These are phyloP conservation scores for Natator depressus DNA, from an alignment of 2,113 vertebrate species.

Conservation along the genomic window DNA sequence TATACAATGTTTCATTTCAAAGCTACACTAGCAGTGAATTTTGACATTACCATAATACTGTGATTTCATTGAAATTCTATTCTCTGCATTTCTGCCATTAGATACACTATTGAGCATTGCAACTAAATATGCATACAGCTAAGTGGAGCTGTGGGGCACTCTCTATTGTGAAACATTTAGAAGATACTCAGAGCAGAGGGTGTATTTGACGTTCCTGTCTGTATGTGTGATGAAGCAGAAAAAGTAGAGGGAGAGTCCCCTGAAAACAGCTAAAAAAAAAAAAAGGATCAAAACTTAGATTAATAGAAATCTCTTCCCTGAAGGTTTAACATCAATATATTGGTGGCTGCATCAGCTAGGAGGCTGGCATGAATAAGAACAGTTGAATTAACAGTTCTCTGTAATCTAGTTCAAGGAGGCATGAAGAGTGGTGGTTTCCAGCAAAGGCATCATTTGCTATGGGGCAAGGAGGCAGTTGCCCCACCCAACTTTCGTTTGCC, in stretches of 20 bases:
- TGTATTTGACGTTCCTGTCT: not conserved
- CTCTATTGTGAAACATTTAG: not conserved
- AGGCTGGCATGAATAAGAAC: not conserved
- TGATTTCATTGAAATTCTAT: not conserved
- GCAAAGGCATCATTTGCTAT: not conserved
- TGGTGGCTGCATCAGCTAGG: not conserved
- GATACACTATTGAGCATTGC: not conserved
- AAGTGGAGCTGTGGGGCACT: not conserved
- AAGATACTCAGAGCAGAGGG: not conserved
- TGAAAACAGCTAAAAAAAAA: not conserved
- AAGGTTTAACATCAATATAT: not conserved
- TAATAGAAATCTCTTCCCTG: not conserved
- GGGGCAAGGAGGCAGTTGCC: not conserved
- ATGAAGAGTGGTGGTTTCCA: not conserved
- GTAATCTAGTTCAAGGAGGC: not conserved
- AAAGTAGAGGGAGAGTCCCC: not conserved
- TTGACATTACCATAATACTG: not conserved
- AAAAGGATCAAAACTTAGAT: not conserved
- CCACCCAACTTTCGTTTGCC: too few relatives aligned
- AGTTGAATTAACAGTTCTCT: not conserved
- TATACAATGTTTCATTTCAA: not conserved
- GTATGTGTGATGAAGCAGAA: not conserved
- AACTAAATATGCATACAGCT: not conserved
- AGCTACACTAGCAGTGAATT: not conserved
- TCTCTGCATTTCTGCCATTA: not conserved